phyloP scores from a whole-genome alignment of 2,888 invertebrate species.

The Sphaeridia pumilis region DNA sequence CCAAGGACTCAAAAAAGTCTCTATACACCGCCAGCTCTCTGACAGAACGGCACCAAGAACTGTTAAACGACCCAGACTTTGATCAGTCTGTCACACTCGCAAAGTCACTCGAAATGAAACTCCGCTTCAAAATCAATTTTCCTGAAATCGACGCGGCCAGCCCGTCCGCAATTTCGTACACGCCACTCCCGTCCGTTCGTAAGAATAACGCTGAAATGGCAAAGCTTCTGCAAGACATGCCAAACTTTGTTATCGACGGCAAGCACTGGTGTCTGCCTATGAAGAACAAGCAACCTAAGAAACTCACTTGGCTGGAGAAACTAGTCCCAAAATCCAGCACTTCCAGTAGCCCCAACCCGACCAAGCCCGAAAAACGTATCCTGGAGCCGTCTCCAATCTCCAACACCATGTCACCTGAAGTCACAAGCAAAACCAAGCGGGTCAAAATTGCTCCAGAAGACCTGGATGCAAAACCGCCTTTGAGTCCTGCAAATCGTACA shows the following conservation, averaged over 20 bases:
- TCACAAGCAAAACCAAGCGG: background rate
- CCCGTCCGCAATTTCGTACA: background rate
- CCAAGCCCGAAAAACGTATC: background rate
- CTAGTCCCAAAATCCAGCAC: too few relatives aligned
- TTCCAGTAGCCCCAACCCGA: too few relatives aligned
- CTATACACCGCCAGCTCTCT: background rate
- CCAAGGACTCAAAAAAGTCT: too few relatives aligned
- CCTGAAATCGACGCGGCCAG: background rate
- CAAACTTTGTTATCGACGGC: slow-evolving; percentile 63
- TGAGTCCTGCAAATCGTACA: background rate
- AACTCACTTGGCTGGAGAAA: slow-evolving; percentile 14
- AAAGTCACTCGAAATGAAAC: background rate
- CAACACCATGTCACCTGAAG: background rate
- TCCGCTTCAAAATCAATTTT: background rate
- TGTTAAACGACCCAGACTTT: too few relatives aligned
- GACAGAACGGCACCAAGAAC: background rate
- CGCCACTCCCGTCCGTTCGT: background rate
- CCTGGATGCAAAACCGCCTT: background rate
- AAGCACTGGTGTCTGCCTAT: slow-evolving; percentile 47
- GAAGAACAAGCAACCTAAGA: slow-evolving; percentile 1
- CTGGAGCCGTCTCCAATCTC: background rate
- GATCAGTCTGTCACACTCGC: too few relatives aligned
- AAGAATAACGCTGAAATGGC: background rate
- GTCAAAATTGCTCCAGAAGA: background rate
- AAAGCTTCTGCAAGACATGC: slow-evolving; percentile 51